Evolutionary conservation across 2,113 vertebrate genomes (phyloP), one percentile per base, ranked within the genome.

Genomic region (Taxidea taxus): DNA sequence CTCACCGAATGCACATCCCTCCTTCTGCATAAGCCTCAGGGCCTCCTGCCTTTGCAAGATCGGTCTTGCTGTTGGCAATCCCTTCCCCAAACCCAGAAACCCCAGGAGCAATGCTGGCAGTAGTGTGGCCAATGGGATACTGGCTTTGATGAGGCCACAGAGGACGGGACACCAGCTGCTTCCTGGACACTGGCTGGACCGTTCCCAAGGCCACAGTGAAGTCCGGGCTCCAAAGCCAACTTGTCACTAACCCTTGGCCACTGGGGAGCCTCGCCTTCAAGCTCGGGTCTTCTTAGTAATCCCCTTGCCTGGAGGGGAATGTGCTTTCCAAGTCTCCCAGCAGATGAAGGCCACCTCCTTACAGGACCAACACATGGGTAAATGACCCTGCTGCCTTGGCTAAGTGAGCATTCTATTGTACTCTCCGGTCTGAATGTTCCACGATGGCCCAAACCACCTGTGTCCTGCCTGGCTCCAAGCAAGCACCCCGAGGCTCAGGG

Each of bases 361-460:
- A 4, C 25, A 60, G 82, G 84, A 15, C 47, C 21, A 29, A 29
- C 1, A 6, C 56, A 10, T 2, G 54, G 12, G 77, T 21, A 34
- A 9, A 44, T 0, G 20, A 8, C 37, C 12, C 34, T 14, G 12
- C 16, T 20, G 16, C 62, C 80, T n/a, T 68, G 25, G 16, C 70
- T 15, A 25, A 23, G 44, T 1, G 8, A 49, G 78, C 21, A 27
- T 34, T 39, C 80, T 9, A 14, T 1, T 16, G 20, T n/a, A 8
- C 5, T 2, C 1, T 23, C 18, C 49, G 39, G 64, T 18, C 83
- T 37, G 75, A 87, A 27, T 2, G 5, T 5, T 4, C 82, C 27
- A 3, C 0, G 0, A 10, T 1, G 13, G 64, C 58, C 49, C 0
- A 1, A 15, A 15, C 51, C 51, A 4, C 25, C 11, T 2, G 15